Base-by-base conservation (phyloP, 2,113 vertebrate genomes). In the Engraulis encrasicolus region DNA sequence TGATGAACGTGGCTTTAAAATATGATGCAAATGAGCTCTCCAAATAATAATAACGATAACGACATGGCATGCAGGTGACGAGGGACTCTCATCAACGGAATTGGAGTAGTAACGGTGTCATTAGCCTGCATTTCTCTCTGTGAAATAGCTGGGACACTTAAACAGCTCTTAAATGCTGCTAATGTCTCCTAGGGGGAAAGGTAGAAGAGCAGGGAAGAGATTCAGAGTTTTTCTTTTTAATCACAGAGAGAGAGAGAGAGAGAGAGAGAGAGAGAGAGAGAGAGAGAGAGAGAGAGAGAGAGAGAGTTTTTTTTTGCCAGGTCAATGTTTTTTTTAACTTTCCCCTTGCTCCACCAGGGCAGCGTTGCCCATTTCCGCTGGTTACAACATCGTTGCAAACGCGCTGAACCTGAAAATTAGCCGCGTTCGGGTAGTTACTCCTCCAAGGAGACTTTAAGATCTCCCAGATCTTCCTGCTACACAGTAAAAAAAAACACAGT, bases 341-440 rank as follows among this genome's bases (percentile, higher is more conserved):
- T 54, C 52, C 48, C 49, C 23, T 31, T 38, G 49, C 31, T 81
- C 23, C 58, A n/a, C n/a, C n/a, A n/a, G n/a, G 49, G 27, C 27
- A 12, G 0, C 5, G 31, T 74, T 74, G 66, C 11, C 66, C 66
- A 34, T 74, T 34, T 74, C 66, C 31, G 18, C 66, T 6, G 23
- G 80, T 81, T 50, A 81, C 80, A 81, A 81, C 80, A 81, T 81
- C 80, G 58, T 54, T 81, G 80, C 17, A 37, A 20, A 31, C 37
- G 1, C 50, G 9, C 31, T 81, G 80, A 81, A 81, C 80, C 50
- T 58, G 80, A 37, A 36, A 54, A 81, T 50, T 12, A 81, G 54
- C 54, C 27, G 34, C 14, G 80, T n/a, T n/a, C n/a, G n/a, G 20
- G 23, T 54, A 52, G n/a, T n/a, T n/a, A n/a, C n/a, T n/a, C n/a